Percentiles rank a stretch among this genome's conserved stretches.
Evolutionary conservation across 1,140 invertebrate genomes (phyloP).

Genomic region (Neocloeon triangulifer): DNA sequence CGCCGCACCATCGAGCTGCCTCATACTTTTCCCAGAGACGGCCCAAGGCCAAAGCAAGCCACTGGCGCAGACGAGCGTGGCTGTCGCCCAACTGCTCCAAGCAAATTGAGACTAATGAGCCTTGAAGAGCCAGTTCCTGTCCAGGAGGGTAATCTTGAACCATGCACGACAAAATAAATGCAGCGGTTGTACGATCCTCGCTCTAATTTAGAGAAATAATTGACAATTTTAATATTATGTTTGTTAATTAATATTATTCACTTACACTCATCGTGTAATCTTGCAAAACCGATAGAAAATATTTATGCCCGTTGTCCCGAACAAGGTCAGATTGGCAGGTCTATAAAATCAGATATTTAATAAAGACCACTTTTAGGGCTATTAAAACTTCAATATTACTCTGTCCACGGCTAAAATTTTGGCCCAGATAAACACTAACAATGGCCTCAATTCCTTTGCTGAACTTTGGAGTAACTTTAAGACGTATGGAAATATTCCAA

Average conservation of each 20-base stretch:
- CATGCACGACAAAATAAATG: slow-evolving; percentile 78
- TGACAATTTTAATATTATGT: too few species aligned
- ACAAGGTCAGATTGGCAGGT: slow-evolving; percentile 88
- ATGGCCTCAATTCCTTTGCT: slow-evolving; percentile 70
- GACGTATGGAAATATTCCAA: slow-evolving; percentile 98
- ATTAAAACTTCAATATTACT: slow-evolving; percentile 27
- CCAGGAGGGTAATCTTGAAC: slow-evolving; percentile 72
- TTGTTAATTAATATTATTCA: too few species aligned
- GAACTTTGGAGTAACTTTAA: slow-evolving; percentile 86
- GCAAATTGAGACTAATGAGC: slow-evolving; percentile 70
- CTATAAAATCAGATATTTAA: slow-evolving; percentile 23
- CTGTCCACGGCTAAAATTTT: slow-evolving; percentile 94
- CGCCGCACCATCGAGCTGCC: slow-evolving; percentile 84
- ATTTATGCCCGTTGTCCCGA: slow-evolving; percentile 84
- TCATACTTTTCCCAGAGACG: slow-evolving; percentile 85
- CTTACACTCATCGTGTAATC: slow-evolving; percentile 61
- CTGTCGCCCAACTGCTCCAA: slow-evolving; percentile 50
- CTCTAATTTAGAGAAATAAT: too few species aligned
- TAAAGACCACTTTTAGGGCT: not conserved
- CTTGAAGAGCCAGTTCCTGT: slow-evolving; percentile 68
- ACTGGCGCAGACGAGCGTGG: slow-evolving; percentile 53
- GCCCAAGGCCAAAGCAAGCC: slow-evolving; percentile 85
- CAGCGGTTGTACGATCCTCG: slow-evolving; percentile 69
- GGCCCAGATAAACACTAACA: slow-evolving; percentile 96
- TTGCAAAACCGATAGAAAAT: slow-evolving; percentile 75